Evolutionary conservation across 2,797 vertebrate genomes (phyloP).

Genomic region (Clarias pachynema): DNA sequence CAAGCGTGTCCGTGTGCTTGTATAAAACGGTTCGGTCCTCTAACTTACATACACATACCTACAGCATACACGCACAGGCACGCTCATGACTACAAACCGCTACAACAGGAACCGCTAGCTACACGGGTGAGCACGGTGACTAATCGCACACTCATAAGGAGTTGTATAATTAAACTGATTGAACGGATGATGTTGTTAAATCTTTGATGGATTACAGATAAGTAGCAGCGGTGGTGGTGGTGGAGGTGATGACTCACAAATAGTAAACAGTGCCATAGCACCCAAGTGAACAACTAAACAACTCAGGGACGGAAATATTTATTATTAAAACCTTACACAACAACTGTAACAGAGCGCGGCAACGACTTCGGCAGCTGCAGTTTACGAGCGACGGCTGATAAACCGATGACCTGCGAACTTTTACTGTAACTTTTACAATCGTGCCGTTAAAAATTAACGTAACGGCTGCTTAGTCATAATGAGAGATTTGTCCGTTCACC

Average conservation of each 20-base stretch:
- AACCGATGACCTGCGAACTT: too few relatives aligned
- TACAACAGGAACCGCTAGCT: neutral
- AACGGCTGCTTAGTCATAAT: too few relatives aligned
- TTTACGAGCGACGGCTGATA: too few relatives aligned
- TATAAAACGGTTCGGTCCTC: neutral
- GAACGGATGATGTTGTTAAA: neutral
- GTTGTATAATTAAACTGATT: neutral
- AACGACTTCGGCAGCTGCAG: too few relatives aligned
- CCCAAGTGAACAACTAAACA: neutral
- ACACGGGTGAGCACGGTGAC: neutral
- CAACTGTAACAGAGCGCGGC: too few relatives aligned
- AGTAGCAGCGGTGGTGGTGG: neutral
- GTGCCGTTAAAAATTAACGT: too few relatives aligned
- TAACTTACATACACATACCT: neutral
- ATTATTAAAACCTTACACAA: too few relatives aligned
- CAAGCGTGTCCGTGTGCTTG: neutral
- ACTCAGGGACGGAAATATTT: too few relatives aligned
- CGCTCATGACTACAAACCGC: neutral
- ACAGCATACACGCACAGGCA: neutral
- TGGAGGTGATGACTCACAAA: neutral
- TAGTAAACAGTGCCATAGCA: neutral
- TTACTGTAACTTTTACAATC: too few relatives aligned
- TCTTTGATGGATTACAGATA: neutral
- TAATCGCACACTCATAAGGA: neutral
- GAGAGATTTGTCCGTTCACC: too few relatives aligned